These are phyloP conservation scores for Heliangelus exortis DNA, from an alignment of 2,797 vertebrate species.

Conservation along the genomic window DNA sequence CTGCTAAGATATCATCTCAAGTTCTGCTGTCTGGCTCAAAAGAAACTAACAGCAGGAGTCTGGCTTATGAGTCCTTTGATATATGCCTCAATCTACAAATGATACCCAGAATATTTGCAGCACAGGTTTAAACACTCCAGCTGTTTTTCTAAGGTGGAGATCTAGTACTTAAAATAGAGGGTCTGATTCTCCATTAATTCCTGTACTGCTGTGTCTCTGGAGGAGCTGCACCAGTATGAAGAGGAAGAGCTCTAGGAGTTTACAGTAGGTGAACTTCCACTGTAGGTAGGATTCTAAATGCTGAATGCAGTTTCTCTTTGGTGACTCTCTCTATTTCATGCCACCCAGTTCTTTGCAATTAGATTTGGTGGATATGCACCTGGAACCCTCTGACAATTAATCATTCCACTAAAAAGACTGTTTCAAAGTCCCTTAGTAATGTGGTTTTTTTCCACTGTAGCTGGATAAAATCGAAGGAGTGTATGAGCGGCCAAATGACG, in stretches of 20 bases:
- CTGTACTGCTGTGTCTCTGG: not conserved
- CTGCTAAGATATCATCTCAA: not conserved
- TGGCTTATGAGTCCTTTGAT: not conserved
- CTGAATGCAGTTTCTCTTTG: conserved; percentile 6
- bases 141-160: not conserved
- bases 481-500: conserved; percentile 89
- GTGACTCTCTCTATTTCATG: conserved; percentile 34
- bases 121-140: not conserved
- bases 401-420: not conserved
- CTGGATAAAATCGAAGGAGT: conserved; percentile 95
- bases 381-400: conserved; percentile 51
- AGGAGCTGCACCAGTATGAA: not conserved
- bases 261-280: not conserved
- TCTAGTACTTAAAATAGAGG: not conserved
- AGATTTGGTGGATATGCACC: not conserved
- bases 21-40: not conserved
- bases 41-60: not conserved
- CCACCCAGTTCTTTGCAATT: conserved; percentile 7
- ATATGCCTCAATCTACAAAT: not conserved
- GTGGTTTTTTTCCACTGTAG: conserved; percentile 70
- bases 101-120: not conserved
- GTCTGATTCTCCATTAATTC: not conserved
- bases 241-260: not conserved
- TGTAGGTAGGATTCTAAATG: not conserved
- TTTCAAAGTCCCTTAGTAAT: not conserved